A percentile compares a stretch with the other conserved stretches of the same genome.
These are phyloP conservation scores for Elegia similella DNA, from an alignment of 2,888 invertebrate species.

Conservation along the genomic window DNA sequence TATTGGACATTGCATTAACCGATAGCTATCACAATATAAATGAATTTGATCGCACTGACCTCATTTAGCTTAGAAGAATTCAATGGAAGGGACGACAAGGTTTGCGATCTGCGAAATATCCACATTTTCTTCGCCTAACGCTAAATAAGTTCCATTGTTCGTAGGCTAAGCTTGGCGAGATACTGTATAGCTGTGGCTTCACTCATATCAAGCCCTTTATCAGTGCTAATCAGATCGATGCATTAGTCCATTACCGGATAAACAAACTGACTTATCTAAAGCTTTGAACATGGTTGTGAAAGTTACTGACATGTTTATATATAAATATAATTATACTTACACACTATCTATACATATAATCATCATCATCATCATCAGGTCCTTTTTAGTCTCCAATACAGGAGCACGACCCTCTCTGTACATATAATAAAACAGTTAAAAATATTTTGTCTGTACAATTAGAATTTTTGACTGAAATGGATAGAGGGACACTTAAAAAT, in stretches of 20 bases:
- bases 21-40: too few relatives aligned
- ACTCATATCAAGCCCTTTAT: conserved; percentile 20
- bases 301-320: conserved; percentile 21
- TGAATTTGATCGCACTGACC: conserved; percentile 37
- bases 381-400: too few relatives aligned
- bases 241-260: conserved; percentile 50
- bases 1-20: too few relatives aligned
- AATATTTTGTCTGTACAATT: too few relatives aligned
- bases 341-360: too few relatives aligned
- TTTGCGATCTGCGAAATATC: conserved; percentile 56
- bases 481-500: too few relatives aligned
- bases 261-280: conserved; percentile 34
- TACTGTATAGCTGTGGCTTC: conserved; percentile 18
- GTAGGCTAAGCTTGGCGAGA: conserved; percentile 4
- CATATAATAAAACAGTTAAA: too few relatives aligned
- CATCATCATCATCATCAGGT: too few relatives aligned
- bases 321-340: too few relatives aligned
- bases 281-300: conserved; percentile 20
- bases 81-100: conserved; percentile 47
- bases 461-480: too few relatives aligned
- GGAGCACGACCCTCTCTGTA: too few relatives aligned
- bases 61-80: conserved; percentile 37
- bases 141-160: conserved; percentile 12
- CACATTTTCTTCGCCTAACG: conserved; percentile 43
- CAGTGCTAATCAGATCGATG: conserved; percentile 46